phyloP scores from a whole-genome alignment of 2,113 vertebrate genomes.

The Carlito syrichta region DNA sequence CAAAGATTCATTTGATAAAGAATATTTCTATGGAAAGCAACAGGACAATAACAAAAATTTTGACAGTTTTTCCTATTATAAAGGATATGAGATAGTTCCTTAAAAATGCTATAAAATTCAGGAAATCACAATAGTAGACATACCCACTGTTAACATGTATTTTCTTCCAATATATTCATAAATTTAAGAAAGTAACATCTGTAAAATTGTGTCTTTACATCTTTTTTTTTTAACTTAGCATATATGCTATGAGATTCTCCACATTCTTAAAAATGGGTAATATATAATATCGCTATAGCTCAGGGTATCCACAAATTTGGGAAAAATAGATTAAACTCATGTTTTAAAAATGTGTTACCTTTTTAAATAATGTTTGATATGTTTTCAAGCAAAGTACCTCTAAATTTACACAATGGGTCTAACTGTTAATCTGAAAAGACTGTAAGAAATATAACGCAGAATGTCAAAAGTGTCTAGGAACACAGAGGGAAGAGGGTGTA shows the following conservation, averaged over 20 bases:
- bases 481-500: background rate
- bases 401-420: background rate
- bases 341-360: background rate
- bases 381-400: background rate
- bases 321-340: background rate
- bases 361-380: background rate
- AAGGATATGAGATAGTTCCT: background rate
- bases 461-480: background rate
- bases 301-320: background rate
- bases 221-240: background rate
- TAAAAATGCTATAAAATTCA: background rate
- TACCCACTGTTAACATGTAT: background rate
- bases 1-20: background rate
- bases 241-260: background rate
- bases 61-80: background rate
- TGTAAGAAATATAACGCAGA: background rate
- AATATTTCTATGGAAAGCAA: background rate
- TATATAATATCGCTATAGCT: background rate
- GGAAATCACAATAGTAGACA: background rate
- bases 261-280: background rate
- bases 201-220: background rate
- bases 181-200: background rate
- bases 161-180: background rate
- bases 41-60: background rate
- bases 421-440: slow-evolving; percentile 15